These are phyloP conservation scores for Phortica magna DNA, from an alignment of 2,888 invertebrate species.

Conservation along the genomic window DNA sequence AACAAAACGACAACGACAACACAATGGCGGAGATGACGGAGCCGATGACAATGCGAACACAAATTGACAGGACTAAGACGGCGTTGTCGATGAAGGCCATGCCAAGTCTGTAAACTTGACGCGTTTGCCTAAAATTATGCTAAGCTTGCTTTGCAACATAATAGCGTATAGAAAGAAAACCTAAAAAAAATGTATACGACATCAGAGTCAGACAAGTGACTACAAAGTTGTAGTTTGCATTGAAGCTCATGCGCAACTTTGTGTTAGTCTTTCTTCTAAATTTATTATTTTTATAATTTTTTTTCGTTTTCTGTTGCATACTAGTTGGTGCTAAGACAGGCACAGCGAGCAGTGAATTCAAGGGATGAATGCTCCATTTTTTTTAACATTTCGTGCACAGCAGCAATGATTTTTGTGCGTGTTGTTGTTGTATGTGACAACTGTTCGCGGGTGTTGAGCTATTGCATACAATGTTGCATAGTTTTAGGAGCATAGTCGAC, in stretches of 20 bases:
- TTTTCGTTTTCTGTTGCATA: background rate
- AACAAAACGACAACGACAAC: constrained; percentile 44
- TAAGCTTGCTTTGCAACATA: constrained; percentile 54
- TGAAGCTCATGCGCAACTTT: constrained; percentile 71
- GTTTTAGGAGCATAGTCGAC: constrained; percentile 1
- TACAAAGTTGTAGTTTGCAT: constrained; percentile 68
- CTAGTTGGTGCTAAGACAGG: background rate
- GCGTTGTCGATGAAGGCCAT: constrained; percentile 28
- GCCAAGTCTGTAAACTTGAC: constrained; percentile 69
- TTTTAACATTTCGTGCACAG: background rate
- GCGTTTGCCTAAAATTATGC: constrained; percentile 71
- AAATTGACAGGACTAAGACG: constrained; percentile 7
- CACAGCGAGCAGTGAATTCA: background rate
- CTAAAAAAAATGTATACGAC: constrained; percentile 1
- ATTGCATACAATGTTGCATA: constrained; percentile 13
- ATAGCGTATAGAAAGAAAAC: constrained; percentile 10
- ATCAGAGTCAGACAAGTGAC: constrained; percentile 23
- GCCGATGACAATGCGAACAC: background rate
- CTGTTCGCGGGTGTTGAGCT: background rate
- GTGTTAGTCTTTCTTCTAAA: constrained; percentile 40
- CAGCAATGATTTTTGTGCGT: background rate
- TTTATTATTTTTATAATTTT: background rate
- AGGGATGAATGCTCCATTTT: constrained; percentile 6
- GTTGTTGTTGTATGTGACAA: background rate
- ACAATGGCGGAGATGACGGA: background rate